These are phyloP conservation scores for Sebastolobus alascanus DNA, from an alignment of 2,797 vertebrate species.

Conservation along the genomic window DNA sequence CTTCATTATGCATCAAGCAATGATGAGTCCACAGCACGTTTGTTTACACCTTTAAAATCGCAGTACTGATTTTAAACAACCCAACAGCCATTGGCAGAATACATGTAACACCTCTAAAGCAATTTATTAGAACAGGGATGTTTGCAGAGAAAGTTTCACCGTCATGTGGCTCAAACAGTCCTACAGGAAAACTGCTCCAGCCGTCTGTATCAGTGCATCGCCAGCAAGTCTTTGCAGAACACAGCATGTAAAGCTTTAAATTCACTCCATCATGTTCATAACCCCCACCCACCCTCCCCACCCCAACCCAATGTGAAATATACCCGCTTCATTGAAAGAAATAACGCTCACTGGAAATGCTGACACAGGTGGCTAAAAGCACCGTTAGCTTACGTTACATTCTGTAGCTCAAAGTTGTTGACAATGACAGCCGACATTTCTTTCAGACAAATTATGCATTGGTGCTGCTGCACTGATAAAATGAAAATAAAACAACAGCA, in stretches of 20 bases:
- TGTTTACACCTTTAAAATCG: constrained; percentile 68
- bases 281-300: constrained; percentile 7
- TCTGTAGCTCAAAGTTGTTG: constrained; percentile 80
- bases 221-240: constrained; percentile 74
- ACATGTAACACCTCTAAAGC: constrained; percentile 86
- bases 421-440: constrained; percentile 75
- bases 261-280: constrained; percentile 50
- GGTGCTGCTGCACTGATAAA: constrained; percentile 72
- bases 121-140: constrained; percentile 89
- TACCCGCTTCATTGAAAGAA: constrained; percentile 56
- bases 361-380: constrained; percentile 80
- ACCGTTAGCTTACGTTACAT: constrained; percentile 79
- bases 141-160: constrained; percentile 81
- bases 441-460: constrained; percentile 79
- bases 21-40: constrained; percentile 51
- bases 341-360: constrained; percentile 64
- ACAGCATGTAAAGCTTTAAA: constrained; percentile 77
- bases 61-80: constrained; percentile 74
- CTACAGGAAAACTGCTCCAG: constrained; percentile 74
- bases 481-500: constrained; percentile 49
- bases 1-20: constrained; percentile 16
- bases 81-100: constrained; percentile 66
- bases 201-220: constrained; percentile 69
- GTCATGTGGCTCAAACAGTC: constrained; percentile 82
- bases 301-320: constrained; percentile 41